Conservation (phyloP, 2,888 invertebrate species). For the Erebia epiphron region DNA sequence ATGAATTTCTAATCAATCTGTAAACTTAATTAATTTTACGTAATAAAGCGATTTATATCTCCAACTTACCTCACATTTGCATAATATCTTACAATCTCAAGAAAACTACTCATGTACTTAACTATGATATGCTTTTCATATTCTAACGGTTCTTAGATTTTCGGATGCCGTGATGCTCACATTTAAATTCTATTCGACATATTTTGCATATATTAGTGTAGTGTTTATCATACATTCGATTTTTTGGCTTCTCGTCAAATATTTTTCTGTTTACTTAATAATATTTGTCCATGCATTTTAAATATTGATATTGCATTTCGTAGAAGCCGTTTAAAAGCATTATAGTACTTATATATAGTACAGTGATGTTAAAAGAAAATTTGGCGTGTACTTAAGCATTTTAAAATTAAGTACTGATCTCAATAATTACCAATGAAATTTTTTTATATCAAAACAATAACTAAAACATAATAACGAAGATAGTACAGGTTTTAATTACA, state of each 20-base stretch:
- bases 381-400: no score
- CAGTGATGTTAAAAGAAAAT: no score
- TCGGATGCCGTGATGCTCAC: conserved; percentile 6
- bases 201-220: conserved; percentile 1
- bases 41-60: conserved; percentile 35
- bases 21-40: conserved; percentile 35
- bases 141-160: conserved; percentile 16
- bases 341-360: no score
- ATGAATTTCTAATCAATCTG: conserved; percentile 23
- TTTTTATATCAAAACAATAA: background rate
- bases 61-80: conserved; percentile 25
- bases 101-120: conserved; percentile 8
- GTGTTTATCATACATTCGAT: background rate
- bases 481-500: background rate
- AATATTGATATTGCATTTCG: background rate
- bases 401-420: no score
- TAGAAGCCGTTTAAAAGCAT: background rate
- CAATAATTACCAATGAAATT: background rate
- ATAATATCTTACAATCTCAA: conserved; percentile 26
- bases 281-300: background rate
- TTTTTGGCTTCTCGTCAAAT: background rate
- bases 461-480: background rate
- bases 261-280: background rate
- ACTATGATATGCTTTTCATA: conserved; percentile 5
- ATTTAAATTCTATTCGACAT: conserved; percentile 7